phyloP scores from a whole-genome alignment of 2,888 invertebrate species.

The Chrysina gloriosa region DNA sequence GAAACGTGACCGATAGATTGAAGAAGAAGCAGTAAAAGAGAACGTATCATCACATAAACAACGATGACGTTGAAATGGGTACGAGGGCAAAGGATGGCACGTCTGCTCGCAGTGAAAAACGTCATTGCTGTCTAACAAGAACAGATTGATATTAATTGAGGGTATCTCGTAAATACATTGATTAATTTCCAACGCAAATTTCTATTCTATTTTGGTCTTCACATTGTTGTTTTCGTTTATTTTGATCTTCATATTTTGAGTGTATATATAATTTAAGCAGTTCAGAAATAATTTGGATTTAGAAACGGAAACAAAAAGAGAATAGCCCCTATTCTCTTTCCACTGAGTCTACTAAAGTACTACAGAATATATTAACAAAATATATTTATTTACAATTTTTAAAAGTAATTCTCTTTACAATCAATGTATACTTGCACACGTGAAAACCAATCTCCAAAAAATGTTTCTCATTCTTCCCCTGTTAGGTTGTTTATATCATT shows the following conservation, averaged over 20 bases:
- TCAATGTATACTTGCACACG: no score
- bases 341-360: no score
- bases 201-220: background rate
- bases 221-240: background rate
- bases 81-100: slow-evolving; percentile 26
- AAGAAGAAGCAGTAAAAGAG: slow-evolving; percentile 5
- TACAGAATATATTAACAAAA: no score
- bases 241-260: background rate
- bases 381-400: no score
- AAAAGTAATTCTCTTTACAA: no score
- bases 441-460: no score
- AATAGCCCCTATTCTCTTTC: no score
- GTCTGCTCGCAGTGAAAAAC: slow-evolving; percentile 18
- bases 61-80: slow-evolving; percentile 34
- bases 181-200: slow-evolving; percentile 11
- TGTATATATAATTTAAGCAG: no score
- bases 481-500: no score
- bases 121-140: slow-evolving; percentile 29
- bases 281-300: no score
- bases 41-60: slow-evolving; percentile 25
- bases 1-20: slow-evolving; percentile 54
- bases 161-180: slow-evolving; percentile 9
- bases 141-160: slow-evolving; percentile 36
- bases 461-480: no score
- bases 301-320: no score